Evolutionary conservation across 1,140 invertebrate species (phyloP), one percentile per base, ranked within the genome.

Genomic region (Scaptomyza montana): DNA sequence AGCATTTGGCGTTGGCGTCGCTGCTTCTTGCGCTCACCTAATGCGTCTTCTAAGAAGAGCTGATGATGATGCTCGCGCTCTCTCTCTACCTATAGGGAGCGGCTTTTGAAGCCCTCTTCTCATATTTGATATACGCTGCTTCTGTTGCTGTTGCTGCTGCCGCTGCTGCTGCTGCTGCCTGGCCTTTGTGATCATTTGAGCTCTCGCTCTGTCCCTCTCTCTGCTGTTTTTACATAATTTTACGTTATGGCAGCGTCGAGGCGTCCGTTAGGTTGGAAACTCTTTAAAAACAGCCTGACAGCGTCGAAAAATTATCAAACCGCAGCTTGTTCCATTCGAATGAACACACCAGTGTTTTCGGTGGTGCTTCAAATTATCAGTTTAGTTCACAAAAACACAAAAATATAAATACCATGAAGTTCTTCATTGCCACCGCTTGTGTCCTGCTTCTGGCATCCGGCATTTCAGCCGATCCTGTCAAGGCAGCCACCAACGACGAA

Each of bases 221-320:
- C 21, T 86, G 79, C 59, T 75, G 65, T 84, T 90, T 89, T 89
- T 89, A 89, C 85, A 89, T 89, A 89, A 89, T 89, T 84, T 89
- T 75, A 86, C 80, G 80, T 80, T 85, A 89, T 89, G 78, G 70
- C 77, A 90, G 80, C 77, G 66, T 65, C 80, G 69, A 81, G 70
- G 78, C 84, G 77, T 86, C 64, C 85, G 77, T 85, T 89, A 90
- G 80, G 72, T 90, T 91, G 77, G 72, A 90, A 87, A 91, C 84
- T 92, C 87, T 92, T 92, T 92, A 92, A 92, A 92, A 92, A 91
- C 91, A 92, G 89, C 78, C 85, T 90, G 91, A 90, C 84, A 84
- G 65, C 78, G 75, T 77, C 84, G 89, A 91, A 89, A 92, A 90
- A 80, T 91, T 92, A 92, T 92, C 91, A 92, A 92, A 92, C 89